Conservation (phyloP, 2,113 vertebrate species). For the Trichechus manatus region DNA sequence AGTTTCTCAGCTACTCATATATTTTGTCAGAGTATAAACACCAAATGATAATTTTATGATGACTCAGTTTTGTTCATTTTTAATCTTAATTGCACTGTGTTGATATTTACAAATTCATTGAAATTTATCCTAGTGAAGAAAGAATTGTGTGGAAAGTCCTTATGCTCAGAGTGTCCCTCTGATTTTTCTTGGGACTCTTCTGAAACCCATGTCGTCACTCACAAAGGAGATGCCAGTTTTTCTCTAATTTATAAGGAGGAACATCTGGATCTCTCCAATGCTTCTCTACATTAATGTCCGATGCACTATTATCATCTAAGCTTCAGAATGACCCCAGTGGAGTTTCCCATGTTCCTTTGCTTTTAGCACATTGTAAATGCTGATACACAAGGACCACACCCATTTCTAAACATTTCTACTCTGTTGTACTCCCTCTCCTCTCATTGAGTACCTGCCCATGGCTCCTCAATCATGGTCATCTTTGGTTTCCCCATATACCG, state of each 20-base stretch:
- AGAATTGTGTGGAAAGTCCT: neutral
- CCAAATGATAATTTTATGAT: constrained; percentile 7
- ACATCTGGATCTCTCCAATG: neutral
- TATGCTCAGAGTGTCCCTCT: neutral
- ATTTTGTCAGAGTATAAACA: constrained; percentile 35
- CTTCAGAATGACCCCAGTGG: neutral
- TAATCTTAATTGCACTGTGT: neutral
- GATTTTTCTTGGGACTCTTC: neutral
- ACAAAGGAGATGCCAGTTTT: neutral
- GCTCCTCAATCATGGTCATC: neutral
- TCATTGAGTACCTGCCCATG: neutral
- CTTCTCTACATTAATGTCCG: neutral
- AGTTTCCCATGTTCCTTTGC: neutral
- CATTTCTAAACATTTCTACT: neutral
- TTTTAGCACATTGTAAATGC: neutral
- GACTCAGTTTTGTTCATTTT: constrained; percentile 39
- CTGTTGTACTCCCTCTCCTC: neutral
- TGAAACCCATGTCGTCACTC: neutral
- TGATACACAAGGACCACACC: neutral
- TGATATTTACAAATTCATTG: constrained; percentile 39
- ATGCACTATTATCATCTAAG: neutral
- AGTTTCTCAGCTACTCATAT: constrained; percentile 40
- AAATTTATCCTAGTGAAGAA: neutral
- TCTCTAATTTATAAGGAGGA: neutral
- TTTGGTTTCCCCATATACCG: neutral